These are phyloP conservation scores for Hiodon alosoides DNA, from an alignment of 2,113 vertebrate species.

Conservation along the genomic window DNA sequence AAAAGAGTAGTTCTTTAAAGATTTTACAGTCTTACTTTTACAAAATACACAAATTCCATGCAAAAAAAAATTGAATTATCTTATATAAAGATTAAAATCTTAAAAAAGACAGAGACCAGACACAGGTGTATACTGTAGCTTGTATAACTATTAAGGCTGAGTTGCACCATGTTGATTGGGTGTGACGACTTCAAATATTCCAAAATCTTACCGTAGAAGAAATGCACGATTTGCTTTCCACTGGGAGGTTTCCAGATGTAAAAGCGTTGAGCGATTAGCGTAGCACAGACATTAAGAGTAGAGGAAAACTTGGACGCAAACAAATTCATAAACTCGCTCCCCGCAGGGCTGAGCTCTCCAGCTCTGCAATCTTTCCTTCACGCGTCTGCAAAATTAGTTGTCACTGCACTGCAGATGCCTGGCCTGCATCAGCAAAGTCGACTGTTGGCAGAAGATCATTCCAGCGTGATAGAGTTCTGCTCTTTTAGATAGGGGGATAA, in stretches of 20 bases:
- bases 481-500: not conserved
- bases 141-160: not conserved
- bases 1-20: conserved; percentile 43
- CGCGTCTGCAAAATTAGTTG: conserved; percentile 52
- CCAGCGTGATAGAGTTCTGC: conserved; percentile 33
- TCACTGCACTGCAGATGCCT: conserved; percentile 45
- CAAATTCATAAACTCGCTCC: conserved; percentile 51
- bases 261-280: conserved; percentile 58
- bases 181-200: conserved; percentile 61
- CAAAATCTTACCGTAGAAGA: conserved; percentile 36
- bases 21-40: conserved; percentile 41
- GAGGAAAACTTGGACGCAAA: conserved; percentile 44
- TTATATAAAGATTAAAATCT: conserved; percentile 38
- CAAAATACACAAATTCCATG: conserved; percentile 5
- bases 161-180: conserved; percentile 30
- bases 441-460: conserved; percentile 49
- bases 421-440: conserved; percentile 40
- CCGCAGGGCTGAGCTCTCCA: conserved; percentile 23
- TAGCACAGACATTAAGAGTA: conserved; percentile 51
- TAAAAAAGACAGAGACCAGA: conserved; percentile 23
- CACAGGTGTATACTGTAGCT: not conserved
- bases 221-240: conserved; percentile 44
- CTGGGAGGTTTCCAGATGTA: conserved; percentile 57
- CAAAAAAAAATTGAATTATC: not conserved
- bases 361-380: conserved; percentile 43